Base-by-base conservation (phyloP, 2,113 vertebrate species). In the Colinus virginianus region DNA sequence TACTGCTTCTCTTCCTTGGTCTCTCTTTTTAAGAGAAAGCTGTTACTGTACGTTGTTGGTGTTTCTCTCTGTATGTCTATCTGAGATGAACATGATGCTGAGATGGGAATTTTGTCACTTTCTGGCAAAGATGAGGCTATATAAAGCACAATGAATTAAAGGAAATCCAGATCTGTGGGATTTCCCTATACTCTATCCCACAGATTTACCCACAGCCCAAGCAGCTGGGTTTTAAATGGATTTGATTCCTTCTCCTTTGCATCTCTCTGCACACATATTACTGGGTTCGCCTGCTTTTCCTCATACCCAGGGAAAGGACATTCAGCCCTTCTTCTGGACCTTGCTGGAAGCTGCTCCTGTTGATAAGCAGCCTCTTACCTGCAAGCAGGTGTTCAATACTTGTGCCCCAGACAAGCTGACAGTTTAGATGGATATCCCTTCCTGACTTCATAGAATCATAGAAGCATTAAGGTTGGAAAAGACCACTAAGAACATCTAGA, bases 61-160 rank as follows among this genome's bases (percentile, higher is more conserved):
- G 15, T 34, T 87, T 85, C 62, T 69, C 43, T 71, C 43, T 77
- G 53, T 21, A 15, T 45, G 42, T 45, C 38, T 72, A 4, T 68
- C 43, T 32, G 79, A 78, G 71, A 66, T 18, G 46, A 94, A 14
- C 32, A 45, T 42, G 43, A 71, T 45, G 59, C 3, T 5, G 0
- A 86, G 78, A 56, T 26, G 71, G 82, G 87, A 88, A 84, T 83
- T 88, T 61, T 90, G 71, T 75, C 93, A 87, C 78, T 48, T 90
- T 81, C 74, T 88, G 64, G 49, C 63, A 77, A 38, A 0, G 0
- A n/a, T 80, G 61, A 14, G 30, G 51, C 59, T 64, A 43, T 51
- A 51, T 2, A 28, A 53, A 53, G 43, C 48, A 74, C 53, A 82
- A 12, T 9, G 26, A 93, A 51, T 43, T 45, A 62, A 62, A 84